Percentiles rank a stretch among this genome's conserved stretches.
These are phyloP conservation scores for Spisula solida DNA, from an alignment of 2,888 invertebrate species.

Conservation along the genomic window DNA sequence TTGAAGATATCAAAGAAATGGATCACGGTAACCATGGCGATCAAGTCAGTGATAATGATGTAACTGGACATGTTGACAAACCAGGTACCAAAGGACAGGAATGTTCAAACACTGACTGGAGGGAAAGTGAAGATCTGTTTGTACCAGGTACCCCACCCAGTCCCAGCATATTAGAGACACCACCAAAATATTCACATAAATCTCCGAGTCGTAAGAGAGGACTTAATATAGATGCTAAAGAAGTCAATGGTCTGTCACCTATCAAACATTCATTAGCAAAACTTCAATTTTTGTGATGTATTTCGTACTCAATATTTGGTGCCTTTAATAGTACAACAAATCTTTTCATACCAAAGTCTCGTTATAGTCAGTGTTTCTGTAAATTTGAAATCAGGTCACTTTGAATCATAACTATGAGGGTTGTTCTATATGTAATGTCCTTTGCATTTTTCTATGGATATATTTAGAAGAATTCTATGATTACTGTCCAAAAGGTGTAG, in stretches of 20 bases:
- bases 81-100: not conserved
- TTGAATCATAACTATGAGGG: no score
- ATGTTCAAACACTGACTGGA: not conserved
- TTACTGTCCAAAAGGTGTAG: no score
- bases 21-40: constrained; percentile 19
- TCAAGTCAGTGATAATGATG: not conserved
- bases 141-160: constrained; percentile 43
- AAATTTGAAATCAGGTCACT: no score
- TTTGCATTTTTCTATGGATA: no score
- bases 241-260: constrained; percentile 42
- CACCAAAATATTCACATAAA: constrained; percentile 2
- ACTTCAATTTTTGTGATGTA: constrained; percentile 49
- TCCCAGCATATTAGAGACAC: constrained; percentile 31
- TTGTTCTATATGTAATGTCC: no score
- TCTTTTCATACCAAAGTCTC: no score
- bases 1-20: constrained; percentile 63
- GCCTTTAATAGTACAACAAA: no score
- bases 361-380: no score
- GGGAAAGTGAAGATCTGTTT: not conserved
- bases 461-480: no score
- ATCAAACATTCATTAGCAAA: constrained; percentile 55
- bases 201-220: constrained; percentile 36
- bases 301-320: no score
- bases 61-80: not conserved
- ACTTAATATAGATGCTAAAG: not conserved